A percentile compares a stretch with the other conserved stretches of the same genome.
Evolutionary conservation across 2,888 invertebrate genomes (phyloP).

Genomic region (Lissonota sp.): DNA sequence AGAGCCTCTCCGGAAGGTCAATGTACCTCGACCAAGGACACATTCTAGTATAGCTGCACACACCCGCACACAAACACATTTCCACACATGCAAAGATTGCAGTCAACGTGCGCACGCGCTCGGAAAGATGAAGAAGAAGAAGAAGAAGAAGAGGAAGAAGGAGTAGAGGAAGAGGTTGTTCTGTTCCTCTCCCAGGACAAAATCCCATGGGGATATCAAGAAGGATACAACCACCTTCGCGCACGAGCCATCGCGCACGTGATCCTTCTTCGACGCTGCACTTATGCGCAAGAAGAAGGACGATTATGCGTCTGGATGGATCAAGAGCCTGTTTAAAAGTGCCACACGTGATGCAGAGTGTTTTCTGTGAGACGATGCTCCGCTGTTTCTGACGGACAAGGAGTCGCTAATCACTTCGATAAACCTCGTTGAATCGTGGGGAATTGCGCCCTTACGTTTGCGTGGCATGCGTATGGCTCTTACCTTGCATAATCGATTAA

Average conservation of each 20-base stretch:
- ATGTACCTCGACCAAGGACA: slow-evolving; percentile 83
- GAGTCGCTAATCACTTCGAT: too few relatives aligned
- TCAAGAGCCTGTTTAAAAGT: slow-evolving; percentile 31
- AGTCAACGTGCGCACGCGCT: slow-evolving; percentile 63
- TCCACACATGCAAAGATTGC: slow-evolving; percentile 57
- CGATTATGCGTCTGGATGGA: slow-evolving; percentile 32
- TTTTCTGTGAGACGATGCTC: too few relatives aligned
- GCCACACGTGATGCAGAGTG: not conserved
- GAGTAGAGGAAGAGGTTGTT: slow-evolving; percentile 38
- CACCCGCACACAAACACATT: slow-evolving; percentile 65
- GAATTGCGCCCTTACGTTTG: too few relatives aligned
- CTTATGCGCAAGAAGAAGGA: not conserved
- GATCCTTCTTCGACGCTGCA: slow-evolving; percentile 40
- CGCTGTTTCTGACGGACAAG: too few relatives aligned
- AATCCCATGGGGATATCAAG: slow-evolving; percentile 61
- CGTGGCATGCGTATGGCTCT: not conserved
- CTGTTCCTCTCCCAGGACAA: slow-evolving; percentile 15
- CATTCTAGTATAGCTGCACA: slow-evolving; percentile 81
- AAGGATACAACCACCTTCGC: slow-evolving; percentile 54
- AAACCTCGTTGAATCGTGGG: too few relatives aligned
- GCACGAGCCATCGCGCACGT: slow-evolving; percentile 48
- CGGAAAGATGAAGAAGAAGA: slow-evolving; percentile 27
- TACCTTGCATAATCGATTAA: slow-evolving; percentile 61
- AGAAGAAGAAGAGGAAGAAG: slow-evolving; percentile 24
- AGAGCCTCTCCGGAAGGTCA: slow-evolving; percentile 77